Conservation (phyloP, 2,797 vertebrate species). For the Furcifer pardalis region DNA sequence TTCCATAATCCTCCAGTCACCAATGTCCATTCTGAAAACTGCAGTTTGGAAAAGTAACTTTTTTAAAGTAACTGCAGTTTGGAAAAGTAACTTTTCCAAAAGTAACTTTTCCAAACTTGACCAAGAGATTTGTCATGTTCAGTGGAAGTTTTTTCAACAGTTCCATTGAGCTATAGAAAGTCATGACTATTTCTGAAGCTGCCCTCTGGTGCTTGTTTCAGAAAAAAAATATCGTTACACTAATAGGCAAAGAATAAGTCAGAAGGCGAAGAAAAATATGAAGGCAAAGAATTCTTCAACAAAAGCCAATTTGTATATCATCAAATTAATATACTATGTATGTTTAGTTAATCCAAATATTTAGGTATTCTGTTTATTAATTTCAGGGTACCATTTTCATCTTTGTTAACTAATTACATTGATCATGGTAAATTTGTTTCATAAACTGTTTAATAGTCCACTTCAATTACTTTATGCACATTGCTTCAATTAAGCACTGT, state of each 20-base stretch:
- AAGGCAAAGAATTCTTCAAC: neutral
- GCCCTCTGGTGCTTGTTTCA: neutral
- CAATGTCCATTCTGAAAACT: neutral
- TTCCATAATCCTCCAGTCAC: neutral
- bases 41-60: neutral
- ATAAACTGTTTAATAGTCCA: conserved; percentile 18
- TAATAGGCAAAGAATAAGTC: neutral
- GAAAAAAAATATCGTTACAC: neutral
- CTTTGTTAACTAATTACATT: conserved; percentile 5
- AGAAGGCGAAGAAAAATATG: neutral
- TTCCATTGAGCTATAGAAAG: neutral
- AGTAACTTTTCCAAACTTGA: neutral
- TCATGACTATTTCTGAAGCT: neutral
- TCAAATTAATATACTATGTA: conserved; percentile 24
- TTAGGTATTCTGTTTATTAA: conserved; percentile 22
- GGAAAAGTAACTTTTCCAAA: no score
- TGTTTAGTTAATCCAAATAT: neutral
- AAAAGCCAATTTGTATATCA: conserved; percentile 3
- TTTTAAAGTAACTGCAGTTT: neutral
- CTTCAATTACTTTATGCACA: conserved; percentile 8
- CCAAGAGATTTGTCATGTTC: neutral
- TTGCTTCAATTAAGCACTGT: conserved; percentile 16
- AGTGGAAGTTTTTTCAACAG: neutral
- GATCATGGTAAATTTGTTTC: conserved; percentile 19
- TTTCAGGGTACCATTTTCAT: conserved; percentile 29